Evolutionary conservation across 2,113 vertebrate species (phyloP), one percentile per base, ranked within the genome.

Genomic region (Dipodomys merriami): DNA sequence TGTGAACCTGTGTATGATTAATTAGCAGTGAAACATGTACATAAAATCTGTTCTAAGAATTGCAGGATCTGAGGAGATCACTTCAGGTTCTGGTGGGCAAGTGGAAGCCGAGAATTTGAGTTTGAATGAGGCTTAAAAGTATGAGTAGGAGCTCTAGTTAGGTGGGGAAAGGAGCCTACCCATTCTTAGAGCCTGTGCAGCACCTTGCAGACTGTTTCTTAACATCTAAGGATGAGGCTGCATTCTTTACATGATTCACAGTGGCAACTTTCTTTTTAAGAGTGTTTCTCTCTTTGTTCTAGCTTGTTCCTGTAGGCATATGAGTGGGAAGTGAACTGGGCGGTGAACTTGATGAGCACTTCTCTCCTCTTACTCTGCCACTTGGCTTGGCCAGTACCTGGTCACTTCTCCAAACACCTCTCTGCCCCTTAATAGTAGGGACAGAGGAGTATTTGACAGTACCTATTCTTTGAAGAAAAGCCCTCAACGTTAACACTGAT

Each of bases 11-110:
- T 33, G 1, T 79, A 6, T 62, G 64, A 73, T 93, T 87, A 83
- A 64, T 82, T 74, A 53, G 44, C 49, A 25, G n/a, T 77, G 74
- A 91, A 90, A 25, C 72, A 84, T 5, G 30, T 69, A 30, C 76
- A 57, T 93, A 74, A 78, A 77, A 20, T 92, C 83, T 90, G 82
- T 94, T 64, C 25, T 73, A 46, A 90, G 74, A 91, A 57, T 78
- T 35, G 11, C 7, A 68, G 82, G 60, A 67, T 92, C 53, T 65
- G 6, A 35, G n/a, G 35, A 73, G n/a, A 90, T 72, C 68, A 84
- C 92, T 88, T 91, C 12, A 44, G 44, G 33, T 13, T 80, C 53
- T 57, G 44, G 30, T 82, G 69, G 82, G 72, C 74, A 78, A 81
- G 82, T 76, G 13, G 29, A 72, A 71, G 77, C 60, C 71, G 77